Evolutionary conservation across 2,888 invertebrate species (phyloP), one percentile per base, ranked within the genome.

Genomic region (Cordilura impudica): DNA sequence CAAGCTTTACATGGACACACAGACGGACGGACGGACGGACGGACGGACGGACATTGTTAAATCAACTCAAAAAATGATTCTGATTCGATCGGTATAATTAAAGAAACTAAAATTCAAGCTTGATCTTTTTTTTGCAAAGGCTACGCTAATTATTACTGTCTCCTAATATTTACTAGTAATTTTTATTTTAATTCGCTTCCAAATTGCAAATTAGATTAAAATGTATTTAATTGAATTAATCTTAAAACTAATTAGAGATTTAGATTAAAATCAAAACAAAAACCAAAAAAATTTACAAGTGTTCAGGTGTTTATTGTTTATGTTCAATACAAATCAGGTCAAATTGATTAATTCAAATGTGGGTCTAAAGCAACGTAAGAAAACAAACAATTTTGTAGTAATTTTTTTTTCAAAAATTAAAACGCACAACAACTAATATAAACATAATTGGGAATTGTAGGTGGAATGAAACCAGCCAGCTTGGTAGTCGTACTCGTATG

Each of bases 241-340:
- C 19, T 23, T n/a, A 54, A 16, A 19, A 19, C 51, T 31, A 26
- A 14, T 16, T 16, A 45, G 29, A 39, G 35, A 39, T 12, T 39
- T n/a, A n/a, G n/a, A n/a, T n/a, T 39, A n/a, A 39, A n/a, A 39
- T n/a, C n/a, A n/a, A 31, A 31, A 31, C 2, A 39, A 39, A 39
- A 39, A 39, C 12, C 53, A 71, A 51, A 54, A 26, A n/a, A 19
- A 8, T 35, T 23, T 23, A 18, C 61, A 54, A 61, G 35, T 49
- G 53, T 26, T 47, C 43, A 67, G 58, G 61, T 63, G 61, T 69
- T 49, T 54, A 66, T 51, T 73, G 43, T 29, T 65, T 19, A 26
- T 54, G 61, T 51, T 45, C 18, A 23, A 21, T 31, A 39, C 43
- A 67, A 75, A 75, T 75, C 61, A 75, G 75, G 61, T 75, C 75